A percentile compares a stretch with the other conserved stretches of the same genome.
These are phyloP conservation scores for Isoperla grammatica DNA, from an alignment of 2,888 invertebrate genomes.

Conservation along the genomic window DNA sequence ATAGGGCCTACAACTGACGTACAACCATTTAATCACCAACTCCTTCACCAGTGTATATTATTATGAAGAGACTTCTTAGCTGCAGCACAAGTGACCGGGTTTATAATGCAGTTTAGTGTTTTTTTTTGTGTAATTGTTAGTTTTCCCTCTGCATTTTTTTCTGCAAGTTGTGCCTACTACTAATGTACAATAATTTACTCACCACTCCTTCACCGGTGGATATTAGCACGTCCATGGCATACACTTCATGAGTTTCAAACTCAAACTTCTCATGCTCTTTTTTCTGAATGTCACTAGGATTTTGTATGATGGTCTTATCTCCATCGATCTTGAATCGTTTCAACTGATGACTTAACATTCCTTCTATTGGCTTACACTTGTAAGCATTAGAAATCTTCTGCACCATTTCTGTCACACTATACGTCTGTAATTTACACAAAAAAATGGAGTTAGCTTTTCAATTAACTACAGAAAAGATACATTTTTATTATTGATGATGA, in stretches of 20 bases:
- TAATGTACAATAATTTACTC: constrained; percentile 44
- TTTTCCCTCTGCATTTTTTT: too few relatives aligned
- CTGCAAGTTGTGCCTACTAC: too few relatives aligned
- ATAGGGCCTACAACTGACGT: too few relatives aligned
- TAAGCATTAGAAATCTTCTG: constrained; percentile 89
- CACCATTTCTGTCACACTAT: constrained; percentile 84
- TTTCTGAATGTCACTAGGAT: constrained; percentile 93
- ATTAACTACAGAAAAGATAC: too few relatives aligned
- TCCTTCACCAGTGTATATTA: too few relatives aligned
- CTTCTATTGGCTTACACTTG: constrained; percentile 97
- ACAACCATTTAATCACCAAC: too few relatives aligned
- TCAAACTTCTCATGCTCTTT: constrained; percentile 97
- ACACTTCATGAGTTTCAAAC: constrained; percentile 94
- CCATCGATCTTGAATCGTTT: constrained; percentile 97
- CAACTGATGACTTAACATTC: constrained; percentile 90
- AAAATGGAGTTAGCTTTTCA: too few relatives aligned
- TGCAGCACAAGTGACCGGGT: too few relatives aligned
- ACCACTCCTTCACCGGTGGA: constrained; percentile 93
- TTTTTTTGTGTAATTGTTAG: too few relatives aligned
- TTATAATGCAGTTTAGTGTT: too few relatives aligned
- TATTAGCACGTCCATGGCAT: constrained; percentile 96
- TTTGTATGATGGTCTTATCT: constrained; percentile 95
- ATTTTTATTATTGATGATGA: too few relatives aligned
- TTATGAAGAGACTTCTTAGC: too few relatives aligned
- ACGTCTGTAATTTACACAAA: constrained; percentile 57